Evolutionary conservation across 2,888 invertebrate species (phyloP).

Genomic region (Pecten maximus): DNA sequence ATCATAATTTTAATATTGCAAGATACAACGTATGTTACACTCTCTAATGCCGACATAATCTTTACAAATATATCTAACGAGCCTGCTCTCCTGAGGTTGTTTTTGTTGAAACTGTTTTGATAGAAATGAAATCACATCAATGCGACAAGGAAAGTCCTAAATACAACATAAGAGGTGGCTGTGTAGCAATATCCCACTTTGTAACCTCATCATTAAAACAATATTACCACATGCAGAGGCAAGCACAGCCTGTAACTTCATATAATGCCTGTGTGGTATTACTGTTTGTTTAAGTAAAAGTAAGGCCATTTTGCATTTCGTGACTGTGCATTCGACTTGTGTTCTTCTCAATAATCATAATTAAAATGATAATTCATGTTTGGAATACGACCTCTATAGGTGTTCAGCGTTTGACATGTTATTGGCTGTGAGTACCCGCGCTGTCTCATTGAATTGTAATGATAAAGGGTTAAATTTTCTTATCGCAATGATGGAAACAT

Average conservation of each 20-base stretch:
- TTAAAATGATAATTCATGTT: not conserved
- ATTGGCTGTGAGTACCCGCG: not conserved
- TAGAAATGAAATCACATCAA: too few species aligned
- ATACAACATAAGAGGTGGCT: too few species aligned
- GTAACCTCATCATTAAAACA: not conserved
- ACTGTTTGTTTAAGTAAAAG: not conserved
- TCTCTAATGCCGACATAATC: too few species aligned
- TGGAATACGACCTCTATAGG: not conserved
- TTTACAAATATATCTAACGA: too few species aligned
- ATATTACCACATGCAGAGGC: not conserved
- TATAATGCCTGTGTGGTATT: not conserved
- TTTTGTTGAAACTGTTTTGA: too few species aligned
- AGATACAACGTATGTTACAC: too few species aligned
- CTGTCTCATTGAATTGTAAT: not conserved
- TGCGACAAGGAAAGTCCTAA: too few species aligned
- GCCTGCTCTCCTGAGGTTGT: too few species aligned
- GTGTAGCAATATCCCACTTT: not conserved
- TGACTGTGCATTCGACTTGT: not conserved
- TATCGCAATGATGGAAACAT: too few species aligned
- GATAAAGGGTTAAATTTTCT: too few species aligned
- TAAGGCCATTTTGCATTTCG: not conserved
- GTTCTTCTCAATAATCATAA: not conserved
- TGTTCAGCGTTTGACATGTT: not conserved
- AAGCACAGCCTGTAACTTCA: not conserved
- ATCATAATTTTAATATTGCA: too few species aligned